Conservation (phyloP, 2,113 vertebrate genomes). For the Parus major region DNA sequence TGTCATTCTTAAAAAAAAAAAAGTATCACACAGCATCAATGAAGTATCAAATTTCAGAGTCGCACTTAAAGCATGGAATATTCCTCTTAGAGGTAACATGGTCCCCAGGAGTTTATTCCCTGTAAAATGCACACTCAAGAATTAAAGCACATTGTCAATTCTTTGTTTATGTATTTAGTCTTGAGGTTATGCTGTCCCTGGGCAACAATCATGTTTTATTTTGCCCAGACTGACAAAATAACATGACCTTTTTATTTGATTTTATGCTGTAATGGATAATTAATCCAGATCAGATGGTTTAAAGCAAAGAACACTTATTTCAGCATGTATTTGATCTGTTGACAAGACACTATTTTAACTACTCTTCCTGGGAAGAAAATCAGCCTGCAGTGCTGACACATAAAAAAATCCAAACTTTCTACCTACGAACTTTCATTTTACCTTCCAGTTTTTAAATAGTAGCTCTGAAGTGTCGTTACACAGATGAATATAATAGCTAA, state of each 20-base stretch:
- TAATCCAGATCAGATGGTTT: slow-evolving; percentile 27
- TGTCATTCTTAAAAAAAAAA: neutral
- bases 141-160: neutral
- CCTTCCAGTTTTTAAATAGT: neutral
- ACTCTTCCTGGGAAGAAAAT: neutral
- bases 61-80: neutral
- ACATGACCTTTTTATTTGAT: neutral
- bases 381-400: neutral
- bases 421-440: neutral
- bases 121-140: neutral
- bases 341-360: neutral
- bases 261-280: neutral
- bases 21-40: neutral
- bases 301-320: neutral
- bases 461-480: neutral
- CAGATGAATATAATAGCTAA: neutral
- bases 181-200: neutral
- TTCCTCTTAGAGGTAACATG: neutral
- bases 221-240: neutral
- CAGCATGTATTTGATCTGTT: neutral
- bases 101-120: neutral
- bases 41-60: neutral
- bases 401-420: neutral
- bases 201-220: neutral
- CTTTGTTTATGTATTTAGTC: neutral